Evolutionary conservation across 2,113 vertebrate genomes (phyloP), one percentile per base, ranked within the genome.

Genomic region (Halichoerus grypus): DNA sequence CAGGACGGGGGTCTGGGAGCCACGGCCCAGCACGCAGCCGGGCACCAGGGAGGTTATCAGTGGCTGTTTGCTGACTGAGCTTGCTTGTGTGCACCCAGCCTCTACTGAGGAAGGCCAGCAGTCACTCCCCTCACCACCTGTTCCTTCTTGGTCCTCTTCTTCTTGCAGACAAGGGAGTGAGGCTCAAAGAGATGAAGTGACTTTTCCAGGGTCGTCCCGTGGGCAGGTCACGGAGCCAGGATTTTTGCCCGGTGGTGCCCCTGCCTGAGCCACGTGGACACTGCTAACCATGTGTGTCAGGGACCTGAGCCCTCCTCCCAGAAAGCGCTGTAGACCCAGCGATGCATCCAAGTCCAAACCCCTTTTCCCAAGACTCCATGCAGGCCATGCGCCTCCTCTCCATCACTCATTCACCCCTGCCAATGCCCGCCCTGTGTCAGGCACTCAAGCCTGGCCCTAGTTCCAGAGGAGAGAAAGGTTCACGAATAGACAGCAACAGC

Each of bases 181-280:
- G 55, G 31, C 36, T 74, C 26, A 36, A 6, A 63, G 24, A 90
- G 77, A 28, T 19, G 39, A 5, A 0, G 1, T 63, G 28, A 69
- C 22, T 67, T 81, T 74, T 33, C 55, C 57, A 85, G 79, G 33
- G 63, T 36, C 46, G 69, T 6, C 77, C 51, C n/a, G 82, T 46
- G 26, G n/a, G 36, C 42, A 46, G 49, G 33, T 12, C 5, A 5
- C 79, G n/a, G 33, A 36, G 55, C 28, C 14, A 39, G 74, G 72
- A 51, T 24, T 11, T 67, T 33, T 11, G 28, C 55, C 59, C 4
- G 10, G 16, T 1, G 5, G 10, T 22, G 28, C 31, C 22, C 15
- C 19, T 7, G 9, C n/a, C 36, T 24, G 11, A 49, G 57, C 61
- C 76, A 6, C 0, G 0, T 2, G 55, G 82, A 26, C 2, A 18